Base-by-base conservation (phyloP, 2,888 invertebrate species). In the Leptopilina drosophilae region DNA sequence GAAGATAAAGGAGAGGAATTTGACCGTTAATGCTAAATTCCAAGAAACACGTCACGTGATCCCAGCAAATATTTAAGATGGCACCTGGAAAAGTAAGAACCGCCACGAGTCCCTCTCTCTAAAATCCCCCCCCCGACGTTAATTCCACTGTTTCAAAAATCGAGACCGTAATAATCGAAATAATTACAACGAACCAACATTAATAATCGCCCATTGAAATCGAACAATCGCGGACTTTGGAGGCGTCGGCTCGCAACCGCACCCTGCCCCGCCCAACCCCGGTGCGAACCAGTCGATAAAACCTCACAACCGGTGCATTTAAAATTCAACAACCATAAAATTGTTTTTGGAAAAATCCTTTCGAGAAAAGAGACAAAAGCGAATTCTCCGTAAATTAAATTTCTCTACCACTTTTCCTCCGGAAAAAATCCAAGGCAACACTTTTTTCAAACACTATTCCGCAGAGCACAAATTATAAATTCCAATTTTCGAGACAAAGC, bases 221-320 rank as follows among this genome's bases (percentile, higher is more conserved):
- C n/a, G 11, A 53, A 73, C 53, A 14, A n/a, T 56, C 14, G 73
- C n/a, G n/a, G n/a, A 85, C 81, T 83, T 85, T 87, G 85, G 82
- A 85, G 86, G 85, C 87, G 86, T 87, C 85, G 80, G 78, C 81
- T 77, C 79, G 80, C 78, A 89, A 90, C 91, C 91, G 90, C 91
- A 91, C 91, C 91, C 91, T 90, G 91, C 90, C 91, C 90, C 90
- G 89, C 91, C 90, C 90, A 88, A 78, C 89, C 89, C 90, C 88
- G 89, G 89, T 86, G 82, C 84, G 82, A 80, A 88, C 86, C 88
- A 88, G 88, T 89, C 89, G 88, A 89, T 89, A 90, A 49, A 84
- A 3, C 20, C 20, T 1, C 20, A 20, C 20, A 20, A 20, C 88
- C 85, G 84, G 85, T 83, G 77, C 80, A 77, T 79, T 66, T 14